phyloP scores from a whole-genome alignment of 1,140 invertebrate species.

The Agrilus planipennis region DNA sequence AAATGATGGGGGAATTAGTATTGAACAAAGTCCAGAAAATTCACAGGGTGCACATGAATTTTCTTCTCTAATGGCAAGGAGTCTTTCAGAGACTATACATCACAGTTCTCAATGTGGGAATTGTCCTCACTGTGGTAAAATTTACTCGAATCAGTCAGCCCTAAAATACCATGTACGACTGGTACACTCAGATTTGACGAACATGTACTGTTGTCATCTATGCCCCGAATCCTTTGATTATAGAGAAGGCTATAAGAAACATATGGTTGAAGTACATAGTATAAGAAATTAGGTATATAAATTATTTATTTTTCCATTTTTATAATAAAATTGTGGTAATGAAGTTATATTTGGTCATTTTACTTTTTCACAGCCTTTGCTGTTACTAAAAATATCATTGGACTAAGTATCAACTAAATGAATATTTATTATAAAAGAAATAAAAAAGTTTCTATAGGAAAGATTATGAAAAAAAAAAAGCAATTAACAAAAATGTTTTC shows the following conservation, averaged over 20 bases:
- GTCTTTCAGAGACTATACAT: constrained; percentile 22
- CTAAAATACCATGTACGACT: constrained; percentile 56
- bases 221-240: constrained; percentile 51
- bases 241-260: constrained; percentile 50
- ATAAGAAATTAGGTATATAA: constrained; percentile 41
- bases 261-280: constrained; percentile 51
- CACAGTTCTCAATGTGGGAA: constrained; percentile 47
- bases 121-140: constrained; percentile 51
- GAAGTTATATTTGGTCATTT: no score
- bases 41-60: no score
- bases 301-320: constrained; percentile 5
- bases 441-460: no score
- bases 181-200: constrained; percentile 52
- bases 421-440: no score
- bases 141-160: constrained; percentile 46
- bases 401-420: no score
- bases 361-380: no score
- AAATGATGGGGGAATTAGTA: no score
- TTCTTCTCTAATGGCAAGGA: no score
- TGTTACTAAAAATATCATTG: no score
- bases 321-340: constrained; percentile 1
- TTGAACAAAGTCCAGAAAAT: no score
- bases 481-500: no score
- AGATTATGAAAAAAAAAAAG: no score
- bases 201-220: constrained; percentile 50